Base-by-base conservation (phyloP, 2,888 invertebrate species). In the Cryptosula pallasiana region DNA sequence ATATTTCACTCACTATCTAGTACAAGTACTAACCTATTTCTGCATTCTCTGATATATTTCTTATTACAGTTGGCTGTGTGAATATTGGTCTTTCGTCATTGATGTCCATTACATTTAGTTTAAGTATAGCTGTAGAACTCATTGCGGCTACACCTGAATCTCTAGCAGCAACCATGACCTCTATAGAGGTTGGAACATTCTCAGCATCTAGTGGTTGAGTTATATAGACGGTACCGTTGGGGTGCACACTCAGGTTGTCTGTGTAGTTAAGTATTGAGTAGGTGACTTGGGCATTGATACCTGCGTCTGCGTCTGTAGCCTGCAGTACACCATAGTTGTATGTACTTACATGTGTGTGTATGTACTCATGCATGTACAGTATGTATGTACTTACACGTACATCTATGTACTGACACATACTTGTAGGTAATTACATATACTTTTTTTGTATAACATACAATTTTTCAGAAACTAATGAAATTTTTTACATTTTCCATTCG, bases 231-330 rank as follows among this genome's bases (percentile, higher is more conserved):
- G 63, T 32, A 32, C 63, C 63, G n/a, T 63, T 63, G 34, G 63
- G n/a, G 9, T 25, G 9, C 29, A 63, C 32, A 32, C 13, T n/a
- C 3, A 63, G n/a, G 63, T 63, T 2, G 34, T 63, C 32, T 32
- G 63, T 63, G 63, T 63, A 63, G 63, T 63, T 63, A 13, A 63
- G 32, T 13, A 63, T 27, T 16, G 63, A 29, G 27, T 25, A 32
- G 5, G 27, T 2, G 2, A 63, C 27, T 32, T 32, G 16, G 9
- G 25, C 63, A 63, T 63, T 63, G 9, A 5, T 3, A 29, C 63
- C 63, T 32, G 25, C 63, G 34, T 63, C 63, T 63, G 20, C 63
- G 32, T 63, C 63, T 29, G 16, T 63, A 29, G 63, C 63, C 63
- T 63, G 45, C 20, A n/a, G n/a, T n/a, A n/a, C n/a, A n/a, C n/a